Conservation (phyloP, 2,888 invertebrate genomes). For the Biston stratarius region DNA sequence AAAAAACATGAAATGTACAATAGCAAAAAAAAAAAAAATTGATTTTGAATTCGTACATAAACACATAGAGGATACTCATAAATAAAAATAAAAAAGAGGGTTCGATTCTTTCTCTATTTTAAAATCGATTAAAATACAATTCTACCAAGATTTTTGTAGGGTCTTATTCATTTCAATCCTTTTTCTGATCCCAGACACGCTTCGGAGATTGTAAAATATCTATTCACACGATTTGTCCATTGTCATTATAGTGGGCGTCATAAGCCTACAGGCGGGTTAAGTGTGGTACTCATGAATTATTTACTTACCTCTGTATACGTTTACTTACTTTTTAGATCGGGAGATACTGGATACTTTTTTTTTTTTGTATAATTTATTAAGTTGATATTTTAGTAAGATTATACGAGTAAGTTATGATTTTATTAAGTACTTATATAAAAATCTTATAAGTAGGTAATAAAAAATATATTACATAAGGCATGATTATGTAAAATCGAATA, state of each 20-base stretch:
- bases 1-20: no score
- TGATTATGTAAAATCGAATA: not conserved
- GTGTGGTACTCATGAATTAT: slow-evolving; percentile 79
- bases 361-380: no score
- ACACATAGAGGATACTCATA: no score
- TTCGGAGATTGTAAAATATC: slow-evolving; percentile 41
- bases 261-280: slow-evolving; percentile 59
- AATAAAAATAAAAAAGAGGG: not conserved
- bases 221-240: slow-evolving; percentile 70
- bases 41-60: no score
- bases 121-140: not conserved
- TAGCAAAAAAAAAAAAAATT: no score
- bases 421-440: no score
- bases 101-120: no score
- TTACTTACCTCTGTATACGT: slow-evolving; percentile 60
- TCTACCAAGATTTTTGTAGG: not conserved
- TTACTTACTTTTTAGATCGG: slow-evolving; percentile 23
- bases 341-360: not conserved
- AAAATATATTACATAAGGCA: not conserved
- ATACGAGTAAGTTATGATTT: no score
- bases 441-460: no score
- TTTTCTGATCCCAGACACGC: slow-evolving; percentile 20
- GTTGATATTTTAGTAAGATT: no score
- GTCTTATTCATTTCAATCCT: not conserved
- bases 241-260: slow-evolving; percentile 64